Evolutionary conservation across 2,888 invertebrate genomes (phyloP).

Genomic region (Spodoptera littoralis): DNA sequence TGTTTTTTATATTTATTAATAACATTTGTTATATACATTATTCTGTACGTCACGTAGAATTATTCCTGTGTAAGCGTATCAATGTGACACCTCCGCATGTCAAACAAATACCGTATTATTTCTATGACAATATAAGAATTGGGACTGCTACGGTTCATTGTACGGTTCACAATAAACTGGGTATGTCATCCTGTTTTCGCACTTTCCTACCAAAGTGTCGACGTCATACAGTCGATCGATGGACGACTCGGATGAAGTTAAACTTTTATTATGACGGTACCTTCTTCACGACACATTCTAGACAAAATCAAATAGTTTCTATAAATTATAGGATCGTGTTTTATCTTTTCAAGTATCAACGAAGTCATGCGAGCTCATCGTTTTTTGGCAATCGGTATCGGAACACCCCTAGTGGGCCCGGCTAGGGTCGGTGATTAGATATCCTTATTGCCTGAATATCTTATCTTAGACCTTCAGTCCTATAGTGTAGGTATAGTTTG

Average conservation of each 20-base stretch:
- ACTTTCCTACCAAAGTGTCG: slow-evolving; percentile 30
- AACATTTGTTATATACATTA: no score
- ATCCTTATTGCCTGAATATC: neutral
- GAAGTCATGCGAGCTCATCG: neutral
- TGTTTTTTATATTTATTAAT: no score
- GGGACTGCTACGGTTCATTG: slow-evolving; percentile 44
- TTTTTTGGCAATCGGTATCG: slow-evolving; percentile 1
- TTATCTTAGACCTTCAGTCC: slow-evolving; percentile 2
- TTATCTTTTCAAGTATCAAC: no score
- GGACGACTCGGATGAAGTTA: slow-evolving; percentile 8
- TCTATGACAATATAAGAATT: slow-evolving; percentile 24
- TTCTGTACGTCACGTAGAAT: no score
- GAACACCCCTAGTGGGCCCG: neutral
- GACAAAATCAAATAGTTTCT: neutral
- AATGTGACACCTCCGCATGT: neutral
- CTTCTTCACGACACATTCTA: slow-evolving; percentile 25
- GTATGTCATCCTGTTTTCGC: slow-evolving; percentile 49
- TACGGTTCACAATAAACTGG: slow-evolving; percentile 33
- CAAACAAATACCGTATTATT: slow-evolving; percentile 27
- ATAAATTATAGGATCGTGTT: no score
- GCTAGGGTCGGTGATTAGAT: neutral
- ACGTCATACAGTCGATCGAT: slow-evolving; percentile 39
- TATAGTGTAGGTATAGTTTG: no score
- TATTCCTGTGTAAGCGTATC: neutral
- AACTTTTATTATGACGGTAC: slow-evolving; percentile 22